A percentile compares a stretch with the other conserved stretches of the same genome.
Conservation (phyloP, 37 sponge, comb jelly and placozoan genomes). For the Beroe ovata region DNA sequence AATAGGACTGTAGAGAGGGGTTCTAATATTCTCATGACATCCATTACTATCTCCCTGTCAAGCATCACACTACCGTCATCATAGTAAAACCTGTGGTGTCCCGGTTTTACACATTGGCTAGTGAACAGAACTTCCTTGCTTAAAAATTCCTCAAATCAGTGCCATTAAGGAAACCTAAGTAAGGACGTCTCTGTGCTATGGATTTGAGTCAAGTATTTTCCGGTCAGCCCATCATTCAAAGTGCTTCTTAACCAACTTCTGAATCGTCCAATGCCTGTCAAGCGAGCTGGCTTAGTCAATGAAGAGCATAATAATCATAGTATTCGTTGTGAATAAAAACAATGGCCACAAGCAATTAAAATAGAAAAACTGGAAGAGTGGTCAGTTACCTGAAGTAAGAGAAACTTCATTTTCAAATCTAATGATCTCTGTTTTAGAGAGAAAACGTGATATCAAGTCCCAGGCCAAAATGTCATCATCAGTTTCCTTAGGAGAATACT, state of each 20-base stretch:
- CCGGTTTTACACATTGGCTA: no score
- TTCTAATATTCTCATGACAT: background rate
- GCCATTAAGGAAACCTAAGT: constrained; percentile 1
- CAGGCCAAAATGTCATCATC: constrained; percentile 45
- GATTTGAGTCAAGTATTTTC: constrained; percentile 3
- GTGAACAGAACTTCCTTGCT: no score
- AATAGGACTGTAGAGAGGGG: constrained; percentile 28
- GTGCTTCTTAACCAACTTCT: constrained; percentile 46
- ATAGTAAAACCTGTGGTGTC: constrained; percentile 31
- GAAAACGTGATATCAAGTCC: constrained; percentile 61
- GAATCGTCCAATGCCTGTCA: constrained; percentile 57
- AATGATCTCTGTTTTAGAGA: constrained; percentile 25
- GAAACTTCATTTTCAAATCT: constrained; percentile 44
- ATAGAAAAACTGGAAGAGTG: no score
- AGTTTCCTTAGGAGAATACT: constrained; percentile 25
- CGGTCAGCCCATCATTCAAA: constrained; percentile 45
- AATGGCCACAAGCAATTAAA: no score
- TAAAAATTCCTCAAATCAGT: no score
- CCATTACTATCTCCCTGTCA: background rate
- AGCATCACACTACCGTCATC: constrained; percentile 60
- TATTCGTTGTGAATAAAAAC: no score
- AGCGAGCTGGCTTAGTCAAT: no score
- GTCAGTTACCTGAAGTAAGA: constrained; percentile 38
- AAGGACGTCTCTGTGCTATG: background rate
- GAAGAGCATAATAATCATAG: no score